phyloP scores from a whole-genome alignment of 2,113 vertebrate genomes.

The Gallinago paraguaiae region DNA sequence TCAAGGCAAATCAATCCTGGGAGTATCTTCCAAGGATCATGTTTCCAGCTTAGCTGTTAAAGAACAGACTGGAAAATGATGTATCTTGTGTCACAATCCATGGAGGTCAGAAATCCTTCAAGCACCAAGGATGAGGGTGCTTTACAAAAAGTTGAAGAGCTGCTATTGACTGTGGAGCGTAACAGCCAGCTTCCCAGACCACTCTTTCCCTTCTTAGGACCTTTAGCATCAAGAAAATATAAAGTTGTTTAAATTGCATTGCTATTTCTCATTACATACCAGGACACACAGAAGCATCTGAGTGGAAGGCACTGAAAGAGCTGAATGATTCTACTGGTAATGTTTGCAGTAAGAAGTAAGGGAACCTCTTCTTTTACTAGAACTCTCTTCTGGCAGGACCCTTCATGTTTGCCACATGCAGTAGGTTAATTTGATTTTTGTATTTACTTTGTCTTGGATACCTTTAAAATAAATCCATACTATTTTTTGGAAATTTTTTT shows the following conservation, averaged over 20 bases:
- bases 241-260: not conserved
- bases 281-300: not conserved
- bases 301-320: not conserved
- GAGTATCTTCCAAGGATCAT: not conserved
- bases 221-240: not conserved
- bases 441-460: not conserved
- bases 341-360: not conserved
- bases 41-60: not conserved
- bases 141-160: not conserved
- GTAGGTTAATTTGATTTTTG: not conserved
- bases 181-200: not conserved
- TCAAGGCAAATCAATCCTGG: not conserved
- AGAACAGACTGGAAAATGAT: not conserved
- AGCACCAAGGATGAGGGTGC: not conserved
- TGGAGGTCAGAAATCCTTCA: not conserved
- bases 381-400: not conserved
- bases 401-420: not conserved
- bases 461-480: not conserved
- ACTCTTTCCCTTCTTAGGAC: not conserved
- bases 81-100: not conserved
- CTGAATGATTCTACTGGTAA: not conserved
- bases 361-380: not conserved
- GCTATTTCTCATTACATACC: fast-evolving
- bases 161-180: not conserved
- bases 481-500: not conserved